Evolutionary conservation across 2,113 vertebrate species (phyloP).

Genomic region (Acrocephalus arundinaceus): DNA sequence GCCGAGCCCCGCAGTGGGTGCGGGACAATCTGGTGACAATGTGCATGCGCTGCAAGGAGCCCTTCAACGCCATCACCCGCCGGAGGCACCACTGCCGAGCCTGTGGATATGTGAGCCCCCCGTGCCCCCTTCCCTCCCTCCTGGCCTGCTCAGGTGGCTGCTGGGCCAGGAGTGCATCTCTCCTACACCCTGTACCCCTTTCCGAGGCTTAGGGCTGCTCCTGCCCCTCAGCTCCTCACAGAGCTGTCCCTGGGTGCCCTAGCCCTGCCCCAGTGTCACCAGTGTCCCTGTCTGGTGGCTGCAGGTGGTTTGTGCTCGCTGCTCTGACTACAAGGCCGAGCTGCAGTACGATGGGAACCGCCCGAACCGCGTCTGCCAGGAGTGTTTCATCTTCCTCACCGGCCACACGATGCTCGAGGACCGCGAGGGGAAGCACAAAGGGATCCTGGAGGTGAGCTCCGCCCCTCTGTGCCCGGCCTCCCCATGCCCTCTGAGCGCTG

Average conservation of each 20-base stretch:
- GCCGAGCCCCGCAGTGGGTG: constrained; percentile 76
- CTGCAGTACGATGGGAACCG: constrained; percentile 70
- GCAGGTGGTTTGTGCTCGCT: constrained; percentile 79
- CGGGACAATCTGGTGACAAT: constrained; percentile 81
- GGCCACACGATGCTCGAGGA: constrained; percentile 33
- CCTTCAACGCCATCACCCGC: constrained; percentile 73
- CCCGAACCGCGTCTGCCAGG: constrained; percentile 70
- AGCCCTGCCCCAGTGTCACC: background rate
- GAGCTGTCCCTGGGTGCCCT: background rate
- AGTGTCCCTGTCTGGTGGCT: background rate
- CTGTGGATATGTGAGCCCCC: constrained; percentile 72
- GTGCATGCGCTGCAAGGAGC: constrained; percentile 81
- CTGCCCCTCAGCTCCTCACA: background rate
- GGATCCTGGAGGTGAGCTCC: constrained; percentile 75
- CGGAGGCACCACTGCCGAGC: constrained; percentile 79
- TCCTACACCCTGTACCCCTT: background rate
- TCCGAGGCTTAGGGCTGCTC: background rate
- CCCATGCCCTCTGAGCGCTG: background rate
- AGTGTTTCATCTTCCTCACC: constrained; percentile 70
- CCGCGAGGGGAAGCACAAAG: constrained; percentile 57
- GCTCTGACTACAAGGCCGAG: constrained; percentile 70
- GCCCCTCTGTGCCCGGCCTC: background rate
- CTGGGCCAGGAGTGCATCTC: background rate
- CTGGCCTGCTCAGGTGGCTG: background rate
- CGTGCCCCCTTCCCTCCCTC: background rate